Evolutionary conservation across 2,888 invertebrate species (phyloP).

Genomic region (Chorisops tibialis): DNA sequence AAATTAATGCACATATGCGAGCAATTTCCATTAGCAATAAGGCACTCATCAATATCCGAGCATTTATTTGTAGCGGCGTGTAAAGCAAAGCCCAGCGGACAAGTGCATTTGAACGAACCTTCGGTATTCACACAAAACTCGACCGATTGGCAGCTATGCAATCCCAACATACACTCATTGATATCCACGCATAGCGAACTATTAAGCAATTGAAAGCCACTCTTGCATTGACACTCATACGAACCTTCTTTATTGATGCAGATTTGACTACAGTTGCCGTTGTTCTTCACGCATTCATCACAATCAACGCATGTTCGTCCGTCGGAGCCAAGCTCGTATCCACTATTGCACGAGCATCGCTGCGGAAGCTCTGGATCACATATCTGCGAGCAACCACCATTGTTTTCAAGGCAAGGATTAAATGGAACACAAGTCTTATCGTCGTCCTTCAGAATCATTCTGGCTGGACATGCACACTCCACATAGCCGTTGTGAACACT

Average conservation of each 20-base stretch:
- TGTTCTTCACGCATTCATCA: constrained; percentile 55
- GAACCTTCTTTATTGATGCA: constrained; percentile 55
- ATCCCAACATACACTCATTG: constrained; percentile 55
- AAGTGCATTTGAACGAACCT: constrained; percentile 52
- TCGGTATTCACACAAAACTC: constrained; percentile 48
- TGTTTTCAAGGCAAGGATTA: constrained; percentile 56
- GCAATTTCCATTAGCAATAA: constrained; percentile 47
- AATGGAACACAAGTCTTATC: constrained; percentile 51
- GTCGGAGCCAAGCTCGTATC: constrained; percentile 47
- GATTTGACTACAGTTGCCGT: constrained; percentile 50
- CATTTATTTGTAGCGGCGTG: constrained; percentile 43
- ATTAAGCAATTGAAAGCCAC: constrained; percentile 48
- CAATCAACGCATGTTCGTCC: constrained; percentile 54
- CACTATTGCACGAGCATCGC: constrained; percentile 50
- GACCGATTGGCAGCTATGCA: constrained; percentile 42
- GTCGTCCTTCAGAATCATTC: constrained; percentile 51
- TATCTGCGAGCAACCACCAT: constrained; percentile 62
- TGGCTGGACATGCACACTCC: constrained; percentile 48
- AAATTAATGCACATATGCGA: constrained; percentile 53
- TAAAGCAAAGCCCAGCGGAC: constrained; percentile 52
- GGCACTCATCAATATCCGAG: constrained; percentile 55
- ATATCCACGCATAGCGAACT: constrained; percentile 46
- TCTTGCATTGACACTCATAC: constrained; percentile 55
- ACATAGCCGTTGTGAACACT: constrained; percentile 55
- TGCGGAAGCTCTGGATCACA: constrained; percentile 50